Percentiles rank a stretch among this genome's conserved stretches.
phyloP scores from a whole-genome alignment of 2,113 vertebrate genomes.

The Thalassoma bifasciatum region DNA sequence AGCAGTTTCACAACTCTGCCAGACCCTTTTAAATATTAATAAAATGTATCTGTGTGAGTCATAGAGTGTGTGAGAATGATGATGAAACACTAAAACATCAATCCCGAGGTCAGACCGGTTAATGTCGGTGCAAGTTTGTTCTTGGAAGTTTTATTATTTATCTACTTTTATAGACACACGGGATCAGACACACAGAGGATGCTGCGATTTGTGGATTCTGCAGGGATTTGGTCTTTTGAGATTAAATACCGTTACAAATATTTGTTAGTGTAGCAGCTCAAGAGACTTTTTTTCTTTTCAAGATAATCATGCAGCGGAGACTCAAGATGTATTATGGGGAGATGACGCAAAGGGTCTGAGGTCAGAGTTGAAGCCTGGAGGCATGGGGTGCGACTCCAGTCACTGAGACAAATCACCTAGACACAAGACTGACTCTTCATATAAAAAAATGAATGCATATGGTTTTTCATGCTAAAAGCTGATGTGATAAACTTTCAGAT shows the following conservation, averaged over 20 bases:
- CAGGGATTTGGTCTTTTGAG: background rate
- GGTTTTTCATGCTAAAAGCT: no score
- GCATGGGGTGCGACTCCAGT: no score
- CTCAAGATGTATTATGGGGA: no score
- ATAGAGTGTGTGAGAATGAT: slow-evolving; percentile 10
- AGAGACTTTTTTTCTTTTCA: no score
- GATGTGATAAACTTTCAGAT: no score
- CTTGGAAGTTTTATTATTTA: background rate
- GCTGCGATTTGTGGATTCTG: background rate
- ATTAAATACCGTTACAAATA: background rate
- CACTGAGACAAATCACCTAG: no score
- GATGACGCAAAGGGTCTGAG: no score
- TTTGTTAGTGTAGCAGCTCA: no score
- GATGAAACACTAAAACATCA: slow-evolving; percentile 14
- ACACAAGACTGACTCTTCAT: no score
- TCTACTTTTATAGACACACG: slow-evolving; percentile 6
- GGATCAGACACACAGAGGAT: background rate
- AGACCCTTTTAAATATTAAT: slow-evolving; percentile 17
- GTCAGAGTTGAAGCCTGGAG: no score
- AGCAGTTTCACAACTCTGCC: background rate
- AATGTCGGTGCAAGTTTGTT: background rate
- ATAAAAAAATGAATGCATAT: no score
- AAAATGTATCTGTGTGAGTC: slow-evolving; percentile 18
- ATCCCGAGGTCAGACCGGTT: slow-evolving; percentile 18
- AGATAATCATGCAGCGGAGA: no score